Conservation (phyloP, 2,888 invertebrate species). For the Ferrisia virgata region DNA sequence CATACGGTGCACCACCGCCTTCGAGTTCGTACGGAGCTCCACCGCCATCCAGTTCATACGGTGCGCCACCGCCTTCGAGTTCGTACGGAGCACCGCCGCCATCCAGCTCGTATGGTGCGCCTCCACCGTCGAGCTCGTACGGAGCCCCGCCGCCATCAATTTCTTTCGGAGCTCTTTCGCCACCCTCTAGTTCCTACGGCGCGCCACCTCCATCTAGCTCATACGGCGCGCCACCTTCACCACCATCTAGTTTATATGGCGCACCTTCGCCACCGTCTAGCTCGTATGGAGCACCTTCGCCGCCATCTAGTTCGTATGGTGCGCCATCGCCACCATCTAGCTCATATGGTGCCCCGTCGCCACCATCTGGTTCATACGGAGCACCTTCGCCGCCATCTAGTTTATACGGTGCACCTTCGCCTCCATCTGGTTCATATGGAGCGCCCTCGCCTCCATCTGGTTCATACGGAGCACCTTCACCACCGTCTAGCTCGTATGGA, state of each 20-base stretch:
- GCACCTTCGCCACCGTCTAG: constrained; percentile 35
- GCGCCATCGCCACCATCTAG: constrained; percentile 48
- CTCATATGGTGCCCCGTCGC: not conserved
- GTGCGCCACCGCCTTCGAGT: constrained; percentile 44
- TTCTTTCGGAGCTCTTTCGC: constrained; percentile 33
- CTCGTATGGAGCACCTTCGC: constrained; percentile 43
- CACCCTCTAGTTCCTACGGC: constrained; percentile 40
- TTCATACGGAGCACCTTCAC: constrained; percentile 27
- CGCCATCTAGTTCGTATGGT: constrained; percentile 49
- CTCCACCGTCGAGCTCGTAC: constrained; percentile 42
- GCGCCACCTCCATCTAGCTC: constrained; percentile 19
- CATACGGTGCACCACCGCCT: constrained; percentile 50
- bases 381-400: constrained; percentile 31
- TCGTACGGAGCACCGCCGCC: constrained; percentile 47
- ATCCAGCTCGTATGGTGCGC: constrained; percentile 50
- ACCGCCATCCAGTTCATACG: constrained; percentile 34
- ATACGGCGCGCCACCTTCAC: constrained; percentile 23
- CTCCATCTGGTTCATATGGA: constrained; percentile 15
- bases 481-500: constrained; percentile 43
- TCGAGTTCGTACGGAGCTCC: constrained; percentile 47
- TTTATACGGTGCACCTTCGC: constrained; percentile 43
- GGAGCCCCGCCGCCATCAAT: not conserved
- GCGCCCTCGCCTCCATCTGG: constrained; percentile 29
- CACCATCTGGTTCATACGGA: constrained; percentile 32
- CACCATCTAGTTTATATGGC: constrained; percentile 25